Base-by-base conservation (phyloP, 2,888 invertebrate genomes). In the Phaonia tiefii region DNA sequence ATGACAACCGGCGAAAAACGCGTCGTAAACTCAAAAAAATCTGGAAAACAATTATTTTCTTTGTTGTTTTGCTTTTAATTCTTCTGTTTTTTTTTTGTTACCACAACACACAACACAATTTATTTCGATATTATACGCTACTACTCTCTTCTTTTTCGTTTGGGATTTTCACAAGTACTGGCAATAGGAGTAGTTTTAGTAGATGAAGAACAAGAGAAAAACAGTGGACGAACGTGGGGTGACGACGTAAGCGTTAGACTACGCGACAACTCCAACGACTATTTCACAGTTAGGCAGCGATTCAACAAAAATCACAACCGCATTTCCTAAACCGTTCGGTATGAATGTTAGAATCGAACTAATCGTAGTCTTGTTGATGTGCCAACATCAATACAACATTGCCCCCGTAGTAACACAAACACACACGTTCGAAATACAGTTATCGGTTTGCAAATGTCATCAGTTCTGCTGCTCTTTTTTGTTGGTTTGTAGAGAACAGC, bases 341-440 rank as follows among this genome's bases (percentile, higher is more conserved):
- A 89, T 89, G 89, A 89, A 89, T 88, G 89, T 90, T 89, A 88
- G 89, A 89, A 89, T 89, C 89, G 88, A 87, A 89, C 90, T 89
- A 87, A 86, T 87, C 86, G 85, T 70, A 31, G 63, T n/a, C 22
- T n/a, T 22, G 39, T 51, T n/a, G 67, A 66, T 65, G 79, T 73
- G 82, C 73, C 82, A 79, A 79, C 75, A 75, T 42, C 75, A 74
- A 73, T 69, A 72, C 60, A 69, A 73, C 75, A 67, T 78, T 66
- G n/a, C n/a, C n/a, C n/a, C n/a, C n/a, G n/a, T 67, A 71, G 75
- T 78, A 65, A n/a, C n/a, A n/a, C n/a, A n/a, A 60, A 10, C 20
- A 31, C 4, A 31, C 31, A 8, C 31, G 31, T 8, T 31, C 20
- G 13, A 22, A 42, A 63, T 39, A 22, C 63, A 81, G 81, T 72